Conservation (phyloP, 2,797 vertebrate species). For the Morus bassanus region DNA sequence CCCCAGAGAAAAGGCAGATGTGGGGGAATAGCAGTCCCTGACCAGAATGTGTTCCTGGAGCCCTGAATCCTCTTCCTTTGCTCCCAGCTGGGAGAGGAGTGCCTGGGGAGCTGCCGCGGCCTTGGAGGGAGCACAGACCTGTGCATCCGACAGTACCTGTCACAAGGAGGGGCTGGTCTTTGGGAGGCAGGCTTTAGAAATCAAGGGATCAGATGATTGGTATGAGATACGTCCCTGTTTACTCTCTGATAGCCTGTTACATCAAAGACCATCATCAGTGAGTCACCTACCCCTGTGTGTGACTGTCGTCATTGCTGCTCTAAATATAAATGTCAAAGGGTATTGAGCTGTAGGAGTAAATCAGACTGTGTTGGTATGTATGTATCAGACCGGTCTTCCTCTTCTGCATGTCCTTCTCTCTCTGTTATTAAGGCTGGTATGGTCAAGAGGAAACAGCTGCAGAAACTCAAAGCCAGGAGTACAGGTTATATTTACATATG, state of each 20-base stretch:
- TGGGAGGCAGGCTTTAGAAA: neutral
- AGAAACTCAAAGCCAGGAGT: neutral
- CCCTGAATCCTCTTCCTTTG: neutral
- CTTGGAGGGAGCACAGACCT: neutral
- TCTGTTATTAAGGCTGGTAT: neutral
- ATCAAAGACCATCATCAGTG: slow-evolving; percentile 11
- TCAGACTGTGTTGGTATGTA: neutral
- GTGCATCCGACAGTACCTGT: accelerated
- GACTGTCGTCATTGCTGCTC: neutral
- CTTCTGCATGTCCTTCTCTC: neutral
- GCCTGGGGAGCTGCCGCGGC: neutral
- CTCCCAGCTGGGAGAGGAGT: neutral
- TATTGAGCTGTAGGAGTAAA: neutral
- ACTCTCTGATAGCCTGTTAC: neutral
- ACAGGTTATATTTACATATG: neutral
- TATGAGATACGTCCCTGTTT: neutral
- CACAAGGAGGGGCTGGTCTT: neutral
- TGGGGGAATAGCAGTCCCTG: neutral
- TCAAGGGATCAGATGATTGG: neutral
- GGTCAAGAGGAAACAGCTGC: neutral
- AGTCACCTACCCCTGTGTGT: neutral
- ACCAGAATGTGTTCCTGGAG: accelerated
- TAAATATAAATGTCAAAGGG: slow-evolving; percentile 30
- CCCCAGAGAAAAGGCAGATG: neutral
- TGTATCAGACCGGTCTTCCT: neutral